A percentile compares a stretch with the other conserved stretches of the same genome.
phyloP scores from a whole-genome alignment of 2,113 vertebrate genomes.

The Eupsittula cactorum region DNA sequence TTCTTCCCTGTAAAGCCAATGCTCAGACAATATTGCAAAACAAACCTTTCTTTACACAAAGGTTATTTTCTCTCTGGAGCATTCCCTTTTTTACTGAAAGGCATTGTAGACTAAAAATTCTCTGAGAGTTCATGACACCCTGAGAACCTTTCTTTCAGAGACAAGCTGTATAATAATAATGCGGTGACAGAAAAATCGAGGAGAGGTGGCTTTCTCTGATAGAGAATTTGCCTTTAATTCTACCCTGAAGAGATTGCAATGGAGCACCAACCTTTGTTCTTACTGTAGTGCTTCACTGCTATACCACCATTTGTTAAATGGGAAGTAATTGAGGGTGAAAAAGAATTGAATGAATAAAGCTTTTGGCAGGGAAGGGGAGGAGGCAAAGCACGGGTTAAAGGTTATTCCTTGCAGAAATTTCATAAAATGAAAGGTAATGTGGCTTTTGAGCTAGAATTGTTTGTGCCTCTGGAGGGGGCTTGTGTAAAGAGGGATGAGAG shows the following conservation, averaged over 20 bases:
- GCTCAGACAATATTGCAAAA: constrained; percentile 54
- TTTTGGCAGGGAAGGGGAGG: constrained; percentile 54
- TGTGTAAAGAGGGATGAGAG: neutral
- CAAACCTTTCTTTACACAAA: constrained; percentile 59
- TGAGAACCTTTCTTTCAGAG: constrained; percentile 66
- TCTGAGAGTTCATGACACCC: constrained; percentile 55
- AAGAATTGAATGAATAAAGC: constrained; percentile 67
- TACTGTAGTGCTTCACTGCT: constrained; percentile 57
- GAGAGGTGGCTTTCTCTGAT: constrained; percentile 52
- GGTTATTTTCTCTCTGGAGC: constrained; percentile 69
- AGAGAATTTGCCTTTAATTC: constrained; percentile 64
- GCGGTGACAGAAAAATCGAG: constrained; percentile 57
- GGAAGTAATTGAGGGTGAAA: constrained; percentile 69
- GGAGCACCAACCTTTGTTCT: constrained; percentile 70
- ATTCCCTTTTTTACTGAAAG: constrained; percentile 62
- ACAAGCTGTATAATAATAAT: constrained; percentile 65
- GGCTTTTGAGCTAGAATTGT: constrained; percentile 51
- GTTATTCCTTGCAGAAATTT: constrained; percentile 63
- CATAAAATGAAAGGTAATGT: constrained; percentile 65
- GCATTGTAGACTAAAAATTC: constrained; percentile 59
- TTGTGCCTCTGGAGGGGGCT: constrained; percentile 27
- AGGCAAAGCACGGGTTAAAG: constrained; percentile 62
- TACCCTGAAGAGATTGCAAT: constrained; percentile 65
- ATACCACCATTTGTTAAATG: constrained; percentile 69
- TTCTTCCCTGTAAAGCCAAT: constrained; percentile 4